A percentile compares a stretch with the other conserved stretches of the same genome.
Conservation (phyloP, 1,140 invertebrate genomes). For the Neocloeon triangulifer region DNA sequence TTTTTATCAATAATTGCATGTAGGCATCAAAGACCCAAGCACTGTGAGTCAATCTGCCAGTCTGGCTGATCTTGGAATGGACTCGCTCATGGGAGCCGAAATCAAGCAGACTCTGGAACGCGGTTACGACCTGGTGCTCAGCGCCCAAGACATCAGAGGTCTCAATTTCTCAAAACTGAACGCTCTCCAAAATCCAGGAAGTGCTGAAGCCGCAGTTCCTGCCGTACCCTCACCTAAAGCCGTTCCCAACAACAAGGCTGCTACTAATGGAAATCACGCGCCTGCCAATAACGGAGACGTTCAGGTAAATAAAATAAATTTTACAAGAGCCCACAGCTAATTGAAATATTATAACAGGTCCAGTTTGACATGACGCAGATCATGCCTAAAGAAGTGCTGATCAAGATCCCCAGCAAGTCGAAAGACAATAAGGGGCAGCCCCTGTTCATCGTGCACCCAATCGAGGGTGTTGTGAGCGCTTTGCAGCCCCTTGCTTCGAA, state of each 20-base stretch:
- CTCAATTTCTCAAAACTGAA: slow-evolving; percentile 51
- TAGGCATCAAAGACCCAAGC: slow-evolving; percentile 50
- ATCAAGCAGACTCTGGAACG: slow-evolving; percentile 90
- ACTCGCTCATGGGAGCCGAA: slow-evolving; percentile 94
- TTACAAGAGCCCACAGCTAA: no score
- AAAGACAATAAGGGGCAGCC: slow-evolving; percentile 22
- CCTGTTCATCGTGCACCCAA: slow-evolving; percentile 67
- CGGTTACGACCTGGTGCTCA: slow-evolving; percentile 72
- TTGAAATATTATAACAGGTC: no score
- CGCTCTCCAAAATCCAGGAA: slow-evolving; percentile 28
- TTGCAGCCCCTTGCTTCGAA: slow-evolving; percentile 42
- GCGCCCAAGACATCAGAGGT: slow-evolving; percentile 66
- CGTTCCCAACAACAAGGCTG: no score
- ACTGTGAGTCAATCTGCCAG: slow-evolving; percentile 46
- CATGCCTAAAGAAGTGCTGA: slow-evolving; percentile 36
- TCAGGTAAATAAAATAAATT: no score
- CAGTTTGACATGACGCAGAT: slow-evolving; percentile 16
- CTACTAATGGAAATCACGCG: no score
- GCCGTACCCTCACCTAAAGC: no score
- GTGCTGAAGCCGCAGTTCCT: slow-evolving; percentile 13
- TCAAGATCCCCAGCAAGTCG: slow-evolving; percentile 23
- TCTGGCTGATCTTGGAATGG: slow-evolving; percentile 85
- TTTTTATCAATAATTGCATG: neutral
- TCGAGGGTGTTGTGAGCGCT: slow-evolving; percentile 62
- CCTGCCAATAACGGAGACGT: no score